Evolutionary conservation across 2,888 invertebrate species (phyloP).

Genomic region (Dynastes maya): DNA sequence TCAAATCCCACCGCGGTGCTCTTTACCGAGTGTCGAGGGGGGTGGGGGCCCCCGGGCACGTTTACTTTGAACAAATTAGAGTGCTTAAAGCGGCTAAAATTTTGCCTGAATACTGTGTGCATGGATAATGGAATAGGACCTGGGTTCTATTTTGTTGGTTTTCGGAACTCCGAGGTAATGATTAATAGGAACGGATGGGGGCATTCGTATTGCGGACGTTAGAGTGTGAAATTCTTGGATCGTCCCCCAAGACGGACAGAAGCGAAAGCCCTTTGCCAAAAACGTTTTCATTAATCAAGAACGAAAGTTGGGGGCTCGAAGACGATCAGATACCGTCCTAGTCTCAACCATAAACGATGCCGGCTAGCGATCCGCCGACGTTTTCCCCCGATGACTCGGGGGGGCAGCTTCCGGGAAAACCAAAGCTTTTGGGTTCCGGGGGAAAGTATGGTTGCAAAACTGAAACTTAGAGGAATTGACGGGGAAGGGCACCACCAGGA

Average conservation of each 20-base stretch:
- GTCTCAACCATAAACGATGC: slow-evolving; percentile 79
- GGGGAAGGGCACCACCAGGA: slow-evolving; percentile 77
- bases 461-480: slow-evolving; percentile 64
- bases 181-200: slow-evolving; percentile 74
- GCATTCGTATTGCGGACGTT: slow-evolving; percentile 74
- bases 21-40: slow-evolving; percentile 70
- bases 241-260: slow-evolving; percentile 73
- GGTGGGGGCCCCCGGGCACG: slow-evolving; percentile 66
- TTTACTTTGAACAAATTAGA: slow-evolving; percentile 81
- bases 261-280: slow-evolving; percentile 81
- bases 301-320: slow-evolving; percentile 80
- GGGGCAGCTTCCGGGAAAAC: slow-evolving; percentile 76
- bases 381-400: slow-evolving; percentile 70
- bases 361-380: slow-evolving; percentile 77
- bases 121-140: slow-evolving; percentile 79
- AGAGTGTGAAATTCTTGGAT: slow-evolving; percentile 77
- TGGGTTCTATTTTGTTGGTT: slow-evolving; percentile 78
- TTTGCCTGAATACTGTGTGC: slow-evolving; percentile 71
- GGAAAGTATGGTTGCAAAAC: slow-evolving; percentile 75
- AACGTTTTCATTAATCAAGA: slow-evolving; percentile 80
- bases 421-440: slow-evolving; percentile 78
- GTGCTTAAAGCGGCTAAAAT: slow-evolving; percentile 75
- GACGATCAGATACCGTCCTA: slow-evolving; percentile 73
- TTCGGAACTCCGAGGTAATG: slow-evolving; percentile 72
- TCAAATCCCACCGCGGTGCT: slow-evolving; percentile 65